Evolutionary conservation across 2,888 invertebrate genomes (phyloP).

Genomic region (Heteropelma amictum): DNA sequence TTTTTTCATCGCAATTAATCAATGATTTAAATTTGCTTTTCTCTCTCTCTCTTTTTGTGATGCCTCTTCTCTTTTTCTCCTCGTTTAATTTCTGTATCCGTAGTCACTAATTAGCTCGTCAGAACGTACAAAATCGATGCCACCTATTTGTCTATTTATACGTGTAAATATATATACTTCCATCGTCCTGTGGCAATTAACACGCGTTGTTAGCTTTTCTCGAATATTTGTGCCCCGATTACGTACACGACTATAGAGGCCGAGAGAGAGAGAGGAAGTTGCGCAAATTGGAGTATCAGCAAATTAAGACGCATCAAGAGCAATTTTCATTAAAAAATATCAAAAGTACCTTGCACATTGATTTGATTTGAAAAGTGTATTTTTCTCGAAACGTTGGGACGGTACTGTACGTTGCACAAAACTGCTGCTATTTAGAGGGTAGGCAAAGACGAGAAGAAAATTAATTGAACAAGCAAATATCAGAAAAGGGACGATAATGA

Average conservation of each 20-base stretch:
- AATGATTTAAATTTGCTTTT: not conserved
- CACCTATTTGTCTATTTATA: too few species aligned
- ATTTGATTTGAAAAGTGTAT: too few species aligned
- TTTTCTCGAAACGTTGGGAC: not conserved
- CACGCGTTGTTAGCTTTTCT: constrained; percentile 69
- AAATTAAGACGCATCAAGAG: too few species aligned
- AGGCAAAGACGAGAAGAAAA: too few species aligned
- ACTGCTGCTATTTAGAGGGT: too few species aligned
- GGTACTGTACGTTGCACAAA: constrained; percentile 28
- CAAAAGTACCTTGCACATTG: too few species aligned
- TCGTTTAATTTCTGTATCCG: not conserved
- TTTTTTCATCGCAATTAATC: not conserved
- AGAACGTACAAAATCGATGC: not conserved
- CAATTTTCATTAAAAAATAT: too few species aligned
- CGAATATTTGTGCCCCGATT: constrained; percentile 13
- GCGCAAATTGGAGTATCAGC: too few species aligned
- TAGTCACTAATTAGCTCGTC: not conserved
- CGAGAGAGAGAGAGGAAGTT: too few species aligned
- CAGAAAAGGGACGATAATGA: too few species aligned
- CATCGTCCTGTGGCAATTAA: constrained; percentile 66
- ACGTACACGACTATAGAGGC: not conserved
- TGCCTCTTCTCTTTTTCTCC: not conserved
- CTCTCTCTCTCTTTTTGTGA: not conserved
- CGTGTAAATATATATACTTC: constrained; percentile 5
- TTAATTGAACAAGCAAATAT: too few species aligned